Evolutionary conservation across 2,888 invertebrate species (phyloP).

Genomic region (Nemapogon koenigi): DNA sequence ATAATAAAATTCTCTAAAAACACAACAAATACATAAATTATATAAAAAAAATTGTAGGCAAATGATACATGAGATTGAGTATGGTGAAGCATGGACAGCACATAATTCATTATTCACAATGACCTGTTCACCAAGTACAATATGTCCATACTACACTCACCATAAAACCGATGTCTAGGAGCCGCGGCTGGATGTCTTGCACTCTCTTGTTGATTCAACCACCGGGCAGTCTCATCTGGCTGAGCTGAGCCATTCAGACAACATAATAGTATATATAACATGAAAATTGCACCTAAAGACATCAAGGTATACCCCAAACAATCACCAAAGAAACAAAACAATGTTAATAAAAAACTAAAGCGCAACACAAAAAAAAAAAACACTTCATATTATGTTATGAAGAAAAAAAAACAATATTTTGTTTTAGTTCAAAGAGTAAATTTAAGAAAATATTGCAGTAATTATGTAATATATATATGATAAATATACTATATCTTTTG

Average conservation of each 20-base stretch:
- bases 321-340: slow-evolving; percentile 53
- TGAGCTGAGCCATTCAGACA: slow-evolving; percentile 62
- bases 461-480: no score
- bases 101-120: no score
- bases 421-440: no score
- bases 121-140: no score
- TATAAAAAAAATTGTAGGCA: no score
- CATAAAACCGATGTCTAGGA: slow-evolving; percentile 58
- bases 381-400: slow-evolving; percentile 15
- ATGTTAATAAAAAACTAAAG: slow-evolving; percentile 33
- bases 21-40: no score
- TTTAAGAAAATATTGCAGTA: no score
- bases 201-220: slow-evolving; percentile 52
- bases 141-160: slow-evolving; percentile 36
- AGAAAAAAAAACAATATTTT: slow-evolving; percentile 1
- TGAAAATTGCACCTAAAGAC: slow-evolving; percentile 60
- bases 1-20: no score
- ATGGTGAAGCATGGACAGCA: no score
- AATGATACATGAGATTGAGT: no score
- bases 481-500: no score
- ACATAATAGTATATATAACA: slow-evolving; percentile 65
- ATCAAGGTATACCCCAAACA: slow-evolving; percentile 42
- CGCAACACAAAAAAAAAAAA: slow-evolving; percentile 15
- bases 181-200: slow-evolving; percentile 28
- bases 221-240: slow-evolving; percentile 56